These are phyloP conservation scores for Netelia fuscicornis DNA, from an alignment of 2,888 invertebrate species.

Conservation along the genomic window DNA sequence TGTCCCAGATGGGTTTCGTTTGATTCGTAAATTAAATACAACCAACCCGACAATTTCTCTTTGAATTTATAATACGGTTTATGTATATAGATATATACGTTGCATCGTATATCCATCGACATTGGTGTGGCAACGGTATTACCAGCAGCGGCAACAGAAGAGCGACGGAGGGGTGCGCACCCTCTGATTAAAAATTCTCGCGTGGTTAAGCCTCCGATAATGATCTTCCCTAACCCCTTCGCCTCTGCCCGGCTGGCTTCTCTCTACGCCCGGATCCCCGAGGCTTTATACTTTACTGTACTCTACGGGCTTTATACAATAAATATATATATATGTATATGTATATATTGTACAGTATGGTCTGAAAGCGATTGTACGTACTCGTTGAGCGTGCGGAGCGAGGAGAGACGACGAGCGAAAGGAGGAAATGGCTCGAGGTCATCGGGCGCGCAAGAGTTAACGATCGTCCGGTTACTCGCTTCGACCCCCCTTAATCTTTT, in stretches of 20 bases:
- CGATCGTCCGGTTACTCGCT: slow-evolving; percentile 73
- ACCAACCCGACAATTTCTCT: slow-evolving; percentile 79
- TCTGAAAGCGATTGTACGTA: slow-evolving; percentile 83
- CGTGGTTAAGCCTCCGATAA: slow-evolving; percentile 85
- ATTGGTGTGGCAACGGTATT: slow-evolving; percentile 78
- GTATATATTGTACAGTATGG: slow-evolving; percentile 77
- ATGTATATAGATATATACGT: slow-evolving; percentile 19
- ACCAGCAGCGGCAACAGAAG: slow-evolving; percentile 70
- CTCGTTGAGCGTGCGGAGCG: slow-evolving; percentile 78
- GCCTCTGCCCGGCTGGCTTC: slow-evolving; percentile 62
- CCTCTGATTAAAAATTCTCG: slow-evolving; percentile 85
- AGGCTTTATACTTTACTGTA: slow-evolving; percentile 53
- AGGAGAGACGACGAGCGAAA: slow-evolving; percentile 72
- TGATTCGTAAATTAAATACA: slow-evolving; percentile 72
- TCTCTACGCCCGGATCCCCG: slow-evolving; percentile 67
- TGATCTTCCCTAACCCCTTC: slow-evolving; percentile 84
- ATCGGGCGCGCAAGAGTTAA: slow-evolving; percentile 79
- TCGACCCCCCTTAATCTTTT: slow-evolving; percentile 68
- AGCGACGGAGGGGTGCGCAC: slow-evolving; percentile 82
- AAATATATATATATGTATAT: slow-evolving; percentile 10
- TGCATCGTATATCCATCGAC: slow-evolving; percentile 34
- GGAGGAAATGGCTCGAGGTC: slow-evolving; percentile 81
- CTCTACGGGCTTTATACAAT: slow-evolving; percentile 40
- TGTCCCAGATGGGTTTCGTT: slow-evolving; percentile 70
- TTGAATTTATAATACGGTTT: slow-evolving; percentile 74